Evolutionary conservation across 2,797 vertebrate genomes (phyloP), one percentile per base, ranked within the genome.

Genomic region (Capromys pilorides): DNA sequence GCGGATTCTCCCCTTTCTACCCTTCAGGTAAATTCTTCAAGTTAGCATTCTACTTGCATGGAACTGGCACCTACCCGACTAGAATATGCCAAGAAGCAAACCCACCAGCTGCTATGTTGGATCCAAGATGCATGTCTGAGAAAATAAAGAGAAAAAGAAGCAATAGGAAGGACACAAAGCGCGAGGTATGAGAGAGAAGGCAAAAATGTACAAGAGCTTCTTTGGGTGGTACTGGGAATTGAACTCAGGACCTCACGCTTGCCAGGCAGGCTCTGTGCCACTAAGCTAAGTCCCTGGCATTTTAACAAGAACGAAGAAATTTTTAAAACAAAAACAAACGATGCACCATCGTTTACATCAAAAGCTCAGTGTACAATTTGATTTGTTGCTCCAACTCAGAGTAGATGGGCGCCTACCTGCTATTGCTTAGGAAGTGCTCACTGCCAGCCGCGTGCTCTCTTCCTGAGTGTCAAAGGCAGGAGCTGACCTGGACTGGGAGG

Each of bases 401-500:
- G 57, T 36, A 67, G 13, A 89, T 92, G 51, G 31, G 9, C 1
- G 89, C 93, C 14, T 1, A 57, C 45, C 62, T 86, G 78, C 14
- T 88, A 64, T 82, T 21, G 18, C 57, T 78, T 19, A 49, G 54
- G 41, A 85, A 94, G 86, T 94, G 14, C 59, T 61, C 7, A 21
- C 24, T 61, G 59, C 18, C 19, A 16, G 16, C 13, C 66, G 7
- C 31, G 64, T 33, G 64, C 33, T 89, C 31, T 94, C 24, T 90
- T 77, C 83, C 86, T 93, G 73, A 83, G 41, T 93, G 86, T 78
- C 36, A 92, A 93, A 85, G 22, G 84, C 86, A 94, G 59, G n/a
- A 80, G 75, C 36, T 73, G 26, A 94, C 69, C 67, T 36, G 73
- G n/a, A 51, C 33, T 2, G 73, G 21, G n/a, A 92, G 49, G 73